These are phyloP conservation scores for Zapornia atra DNA, from an alignment of 2,113 vertebrate genomes.

Conservation along the genomic window DNA sequence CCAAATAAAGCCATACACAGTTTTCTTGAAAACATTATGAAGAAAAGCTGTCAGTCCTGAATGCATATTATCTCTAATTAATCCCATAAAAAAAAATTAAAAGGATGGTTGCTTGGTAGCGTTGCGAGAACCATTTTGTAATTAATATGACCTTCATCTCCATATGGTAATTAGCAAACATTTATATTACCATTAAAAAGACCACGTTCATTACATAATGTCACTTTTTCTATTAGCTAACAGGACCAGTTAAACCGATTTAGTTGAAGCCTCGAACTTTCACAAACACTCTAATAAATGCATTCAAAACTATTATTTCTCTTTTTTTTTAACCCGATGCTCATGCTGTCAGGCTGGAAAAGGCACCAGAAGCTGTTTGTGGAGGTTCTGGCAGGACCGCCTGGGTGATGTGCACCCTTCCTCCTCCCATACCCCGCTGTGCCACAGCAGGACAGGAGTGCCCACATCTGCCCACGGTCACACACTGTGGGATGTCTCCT, in stretches of 20 bases:
- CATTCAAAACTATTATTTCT: not conserved
- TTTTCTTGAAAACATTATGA: not conserved
- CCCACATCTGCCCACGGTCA: fast-evolving
- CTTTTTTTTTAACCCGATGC: not conserved
- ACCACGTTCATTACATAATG: not conserved
- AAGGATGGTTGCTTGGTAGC: constrained; percentile 51
- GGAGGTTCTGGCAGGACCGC: not conserved
- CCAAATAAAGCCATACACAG: not conserved
- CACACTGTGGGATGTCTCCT: fast-evolving
- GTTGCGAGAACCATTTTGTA: not conserved
- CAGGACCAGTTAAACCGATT: constrained; percentile 7
- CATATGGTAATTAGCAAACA: constrained; percentile 69
- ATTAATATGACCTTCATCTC: constrained; percentile 71
- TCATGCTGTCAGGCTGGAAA: not conserved
- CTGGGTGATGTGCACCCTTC: fast-evolving
- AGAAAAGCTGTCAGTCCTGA: constrained; percentile 57
- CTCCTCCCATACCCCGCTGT: not conserved
- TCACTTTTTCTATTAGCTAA: not conserved
- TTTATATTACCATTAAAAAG: constrained; percentile 61
- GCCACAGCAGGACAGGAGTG: not conserved
- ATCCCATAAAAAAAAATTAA: constrained; percentile 53
- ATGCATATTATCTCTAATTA: constrained; percentile 59
- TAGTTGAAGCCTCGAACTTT: not conserved
- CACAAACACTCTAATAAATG: not conserved
- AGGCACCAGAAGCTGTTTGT: not conserved